These are phyloP conservation scores for Leptinotarsa lineolata DNA, from an alignment of 1,140 invertebrate species.

Conservation along the genomic window DNA sequence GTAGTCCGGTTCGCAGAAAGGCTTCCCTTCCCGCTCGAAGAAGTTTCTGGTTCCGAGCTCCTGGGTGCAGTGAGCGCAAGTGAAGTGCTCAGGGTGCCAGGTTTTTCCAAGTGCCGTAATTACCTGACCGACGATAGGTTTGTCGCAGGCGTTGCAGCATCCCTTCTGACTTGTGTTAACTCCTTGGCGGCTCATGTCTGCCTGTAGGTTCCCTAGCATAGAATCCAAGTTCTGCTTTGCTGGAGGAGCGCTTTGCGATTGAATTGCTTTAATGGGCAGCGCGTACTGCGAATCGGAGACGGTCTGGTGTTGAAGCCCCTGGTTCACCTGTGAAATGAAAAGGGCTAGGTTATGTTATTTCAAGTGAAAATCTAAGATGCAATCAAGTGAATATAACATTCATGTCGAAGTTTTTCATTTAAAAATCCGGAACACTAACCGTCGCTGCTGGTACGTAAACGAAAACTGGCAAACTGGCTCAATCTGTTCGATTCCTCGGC, in stretches of 20 bases:
- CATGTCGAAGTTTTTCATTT: neutral
- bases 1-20: constrained; percentile 98
- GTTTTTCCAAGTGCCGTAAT: constrained; percentile 96
- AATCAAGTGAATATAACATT: neutral
- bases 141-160: constrained; percentile 96
- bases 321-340: constrained; percentile 40
- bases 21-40: constrained; percentile 94
- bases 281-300: constrained; percentile 72
- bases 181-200: constrained; percentile 96
- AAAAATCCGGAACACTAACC: constrained; percentile 9
- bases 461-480: constrained; percentile 32
- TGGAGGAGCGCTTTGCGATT: constrained; percentile 54
- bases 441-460: constrained; percentile 11
- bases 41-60: constrained; percentile 97
- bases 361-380: neutral
- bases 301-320: constrained; percentile 46
- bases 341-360: neutral
- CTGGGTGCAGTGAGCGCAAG: constrained; percentile 94
- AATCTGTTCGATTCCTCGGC: constrained; percentile 25
- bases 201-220: constrained; percentile 91
- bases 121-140: constrained; percentile 94
- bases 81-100: constrained; percentile 99
- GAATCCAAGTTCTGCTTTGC: constrained; percentile 72
- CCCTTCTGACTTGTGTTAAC: constrained; percentile 97
- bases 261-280: constrained; percentile 66